Conservation (phyloP, 2,888 invertebrate species). For the Caradrina kadenii region DNA sequence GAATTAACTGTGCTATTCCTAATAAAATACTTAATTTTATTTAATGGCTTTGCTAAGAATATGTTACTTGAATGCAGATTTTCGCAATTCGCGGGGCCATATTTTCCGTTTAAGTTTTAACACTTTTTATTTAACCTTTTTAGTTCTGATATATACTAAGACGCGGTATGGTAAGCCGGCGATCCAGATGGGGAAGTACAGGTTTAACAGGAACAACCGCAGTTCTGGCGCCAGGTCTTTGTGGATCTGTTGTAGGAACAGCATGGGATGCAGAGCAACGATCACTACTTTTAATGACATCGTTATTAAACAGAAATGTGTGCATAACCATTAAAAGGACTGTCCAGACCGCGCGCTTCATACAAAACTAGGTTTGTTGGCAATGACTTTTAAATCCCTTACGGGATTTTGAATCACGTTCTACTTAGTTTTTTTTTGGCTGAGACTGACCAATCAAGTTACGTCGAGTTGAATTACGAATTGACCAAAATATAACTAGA, state of each 20-base stretch:
- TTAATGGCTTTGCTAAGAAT: constrained; percentile 10
- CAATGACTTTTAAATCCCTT: not conserved
- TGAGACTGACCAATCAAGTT: not conserved
- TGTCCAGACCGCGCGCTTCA: not conserved
- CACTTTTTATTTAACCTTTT: constrained; percentile 41
- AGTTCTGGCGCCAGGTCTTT: constrained; percentile 73
- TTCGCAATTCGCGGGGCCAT: not conserved
- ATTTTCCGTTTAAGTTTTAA: constrained; percentile 19
- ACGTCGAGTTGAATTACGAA: not conserved
- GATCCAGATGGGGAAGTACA: constrained; percentile 72
- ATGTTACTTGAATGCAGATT: not conserved
- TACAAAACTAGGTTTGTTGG: not conserved
- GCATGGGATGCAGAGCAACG: constrained; percentile 72
- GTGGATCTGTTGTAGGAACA: constrained; percentile 78
- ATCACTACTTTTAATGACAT: constrained; percentile 69
- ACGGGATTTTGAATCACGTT: not conserved
- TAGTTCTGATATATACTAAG: constrained; percentile 72
- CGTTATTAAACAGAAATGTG: constrained; percentile 66
- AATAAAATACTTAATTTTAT: not conserved
- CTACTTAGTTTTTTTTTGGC: not conserved
- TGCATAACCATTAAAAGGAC: constrained; percentile 66
- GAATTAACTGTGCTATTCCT: not conserved
- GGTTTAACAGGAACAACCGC: constrained; percentile 77
- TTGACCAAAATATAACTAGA: not conserved
- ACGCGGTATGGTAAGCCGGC: constrained; percentile 70